Conservation (phyloP, 2,888 invertebrate species). For the Baronia brevicornis region DNA sequence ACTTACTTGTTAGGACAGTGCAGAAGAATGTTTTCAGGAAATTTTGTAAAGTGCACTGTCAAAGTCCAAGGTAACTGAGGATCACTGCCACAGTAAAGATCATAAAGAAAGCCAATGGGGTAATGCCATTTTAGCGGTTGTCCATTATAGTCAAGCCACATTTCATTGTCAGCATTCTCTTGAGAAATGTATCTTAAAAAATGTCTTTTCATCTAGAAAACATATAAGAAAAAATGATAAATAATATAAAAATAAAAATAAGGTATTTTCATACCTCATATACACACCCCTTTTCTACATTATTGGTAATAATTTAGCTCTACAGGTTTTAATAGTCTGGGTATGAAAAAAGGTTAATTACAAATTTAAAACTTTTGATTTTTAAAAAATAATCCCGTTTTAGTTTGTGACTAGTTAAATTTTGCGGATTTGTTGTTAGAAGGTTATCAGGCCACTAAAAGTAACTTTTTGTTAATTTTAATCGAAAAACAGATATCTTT, state of each 20-base stretch:
- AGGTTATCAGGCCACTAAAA: too few relatives aligned
- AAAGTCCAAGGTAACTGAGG: constrained; percentile 92
- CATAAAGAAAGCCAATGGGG: constrained; percentile 94
- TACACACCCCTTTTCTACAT: too few relatives aligned
- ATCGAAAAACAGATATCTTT: too few relatives aligned
- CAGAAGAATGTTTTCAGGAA: constrained; percentile 92
- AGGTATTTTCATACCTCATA: too few relatives aligned
- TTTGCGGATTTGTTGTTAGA: too few relatives aligned
- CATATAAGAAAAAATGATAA: constrained; percentile 6
- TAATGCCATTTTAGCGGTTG: constrained; percentile 93
- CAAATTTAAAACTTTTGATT: too few relatives aligned
- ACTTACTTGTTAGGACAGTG: constrained; percentile 88
- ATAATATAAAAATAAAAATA: constrained; percentile 1
- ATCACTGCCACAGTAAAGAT: constrained; percentile 81
- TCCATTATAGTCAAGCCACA: constrained; percentile 96
- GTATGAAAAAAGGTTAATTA: too few relatives aligned
- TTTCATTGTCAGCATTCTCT: constrained; percentile 88
- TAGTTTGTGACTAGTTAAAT: too few relatives aligned
- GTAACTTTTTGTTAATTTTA: too few relatives aligned
- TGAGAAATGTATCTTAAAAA: constrained; percentile 88
- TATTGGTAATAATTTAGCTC: constrained; percentile 5
- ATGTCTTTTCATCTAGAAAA: constrained; percentile 87
- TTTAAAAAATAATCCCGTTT: too few relatives aligned
- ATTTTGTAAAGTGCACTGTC: constrained; percentile 95
- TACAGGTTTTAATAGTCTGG: too few relatives aligned